Evolutionary conservation across 2,797 vertebrate genomes (phyloP), one percentile per base, ranked within the genome.

Genomic region (Cottoperca gobio): DNA sequence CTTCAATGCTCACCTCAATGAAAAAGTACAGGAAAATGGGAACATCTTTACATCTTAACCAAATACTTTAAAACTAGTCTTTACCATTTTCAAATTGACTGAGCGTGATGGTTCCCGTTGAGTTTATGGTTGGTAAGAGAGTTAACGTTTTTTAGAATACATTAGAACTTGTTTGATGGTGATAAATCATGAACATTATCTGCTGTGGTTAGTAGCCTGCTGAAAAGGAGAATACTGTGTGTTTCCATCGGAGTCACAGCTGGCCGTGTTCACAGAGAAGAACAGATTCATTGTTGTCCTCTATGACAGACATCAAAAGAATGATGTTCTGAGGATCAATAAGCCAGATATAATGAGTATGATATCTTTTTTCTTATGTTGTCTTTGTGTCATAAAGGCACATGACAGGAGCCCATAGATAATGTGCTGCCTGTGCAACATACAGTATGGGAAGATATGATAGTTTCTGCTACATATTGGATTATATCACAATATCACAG

Each of bases 1-100:
- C 91, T 90, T 78, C 89, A 91, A 72, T 89, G 91, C 88, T 84
- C 85, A 83, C 82, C 88, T 87, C 86, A 76, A 46, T 82, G 74
- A 87, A 80, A 81, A 89, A 88, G 75, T 58, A 71, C 65, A 73
- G 76, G 57, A 63, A 33, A 74, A 85, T 69, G 45, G 68, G 48
- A 31, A 61, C 67, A 49, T 73, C 11, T 12, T 24, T n/a, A 11
- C n/a, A 81, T 84, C 53, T 60, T 62, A 39, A 76, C 73, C 59
- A 61, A 76, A 58, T 61, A 58, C 8, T 76, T 61, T 33, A 9
- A 37, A 9, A 48, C 24, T 14, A n/a, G 8, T 72, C 8, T 70
- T 61, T n/a, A 17, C 3, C 21, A 24, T 78, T 75, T 85, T 52
- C 45, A 54, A 16, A 77, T 66, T 50, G 33, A 52, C 21, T 61